Evolutionary conservation across 1,140 invertebrate genomes (phyloP).

Genomic region (Proctacanthus coquilletti): DNA sequence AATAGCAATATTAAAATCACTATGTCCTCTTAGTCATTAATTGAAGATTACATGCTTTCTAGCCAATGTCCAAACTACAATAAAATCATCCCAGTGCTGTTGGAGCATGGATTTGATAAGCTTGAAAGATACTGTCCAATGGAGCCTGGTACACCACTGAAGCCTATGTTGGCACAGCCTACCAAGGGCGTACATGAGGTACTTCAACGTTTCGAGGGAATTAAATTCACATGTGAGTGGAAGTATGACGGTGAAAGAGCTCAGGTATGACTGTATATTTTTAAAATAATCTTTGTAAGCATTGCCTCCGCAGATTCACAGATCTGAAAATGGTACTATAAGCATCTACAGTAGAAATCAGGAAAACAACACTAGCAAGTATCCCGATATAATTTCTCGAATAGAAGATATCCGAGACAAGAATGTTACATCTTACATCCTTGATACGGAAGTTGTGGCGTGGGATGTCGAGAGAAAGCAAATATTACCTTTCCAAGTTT

Average conservation of each 20-base stretch:
- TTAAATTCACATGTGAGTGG: constrained; percentile 96
- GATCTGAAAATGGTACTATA: constrained; percentile 48
- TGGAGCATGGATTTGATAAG: constrained; percentile 63
- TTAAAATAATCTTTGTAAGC: not conserved
- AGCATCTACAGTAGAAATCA: constrained; percentile 92
- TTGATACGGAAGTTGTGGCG: constrained; percentile 95
- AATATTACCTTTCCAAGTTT: constrained; percentile 93
- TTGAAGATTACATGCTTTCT: constrained; percentile 20
- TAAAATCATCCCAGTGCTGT: constrained; percentile 61
- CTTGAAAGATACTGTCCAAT: constrained; percentile 74
- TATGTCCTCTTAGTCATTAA: no score
- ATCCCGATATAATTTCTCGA: constrained; percentile 84
- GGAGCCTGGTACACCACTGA: constrained; percentile 85
- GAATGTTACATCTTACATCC: constrained; percentile 66
- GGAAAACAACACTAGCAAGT: constrained; percentile 95
- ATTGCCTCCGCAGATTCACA: constrained; percentile 47
- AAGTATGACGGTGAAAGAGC: constrained; percentile 99
- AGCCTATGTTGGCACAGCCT: constrained; percentile 98
- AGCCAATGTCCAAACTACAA: constrained; percentile 96
- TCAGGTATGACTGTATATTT: constrained; percentile 46
- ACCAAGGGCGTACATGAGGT: constrained; percentile 88
- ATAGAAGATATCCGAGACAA: constrained; percentile 43
- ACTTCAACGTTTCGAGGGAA: constrained; percentile 74
- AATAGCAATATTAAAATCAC: no score
- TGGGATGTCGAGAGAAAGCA: constrained; percentile 81